Evolutionary conservation across 2,888 invertebrate species (phyloP), one percentile per base, ranked within the genome.

Genomic region (Stenotaenia linearis): DNA sequence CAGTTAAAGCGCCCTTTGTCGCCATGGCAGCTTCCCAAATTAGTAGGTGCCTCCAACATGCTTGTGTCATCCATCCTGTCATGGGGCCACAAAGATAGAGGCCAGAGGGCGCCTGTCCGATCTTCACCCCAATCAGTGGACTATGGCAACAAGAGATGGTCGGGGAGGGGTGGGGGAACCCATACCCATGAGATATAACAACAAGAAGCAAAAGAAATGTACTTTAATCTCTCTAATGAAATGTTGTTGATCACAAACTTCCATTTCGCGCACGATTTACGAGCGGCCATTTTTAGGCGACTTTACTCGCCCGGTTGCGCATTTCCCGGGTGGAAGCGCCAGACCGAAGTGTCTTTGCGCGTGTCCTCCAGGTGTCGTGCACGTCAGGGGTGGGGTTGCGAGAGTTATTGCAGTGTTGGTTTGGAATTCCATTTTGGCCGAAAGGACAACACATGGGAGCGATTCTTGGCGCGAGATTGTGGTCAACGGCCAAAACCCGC

Each of bases 401-500:
- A 69, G 69, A 69, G 25, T 25, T 69, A 69, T 28, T 28, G 69
- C 69, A n/a, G 25, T 25, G 10, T 18, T 12, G 25, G 25, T 25
- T 69, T 69, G 69, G 69, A 69, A 69, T 69, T 69, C 69, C 69
- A 69, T 69, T 69, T 69, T 25, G 69, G 69, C 28, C 69, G 69
- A 28, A 12, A 23, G 25, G 69, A 69, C 69, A 69, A 69, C 69
- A 69, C 69, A 69, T 69, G 69, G 69, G 69, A 69, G 69, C 23
- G 69, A 69, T 69, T 69, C 69, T 28, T 69, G 69, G 69, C 69
- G 23, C 69, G 25, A 69, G 69, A 69, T 69, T 69, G 69, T 69
- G 69, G 69, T 69, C 69, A 69, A 69, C 69, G n/a, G 69, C 69
- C 69, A 69, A 69, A 69, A 69, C 69, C 69, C 69, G 69, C 69